Percentiles rank a stretch among this genome's conserved stretches.
phyloP scores from a whole-genome alignment of 2,113 vertebrate species.

The Callorhinus ursinus region DNA sequence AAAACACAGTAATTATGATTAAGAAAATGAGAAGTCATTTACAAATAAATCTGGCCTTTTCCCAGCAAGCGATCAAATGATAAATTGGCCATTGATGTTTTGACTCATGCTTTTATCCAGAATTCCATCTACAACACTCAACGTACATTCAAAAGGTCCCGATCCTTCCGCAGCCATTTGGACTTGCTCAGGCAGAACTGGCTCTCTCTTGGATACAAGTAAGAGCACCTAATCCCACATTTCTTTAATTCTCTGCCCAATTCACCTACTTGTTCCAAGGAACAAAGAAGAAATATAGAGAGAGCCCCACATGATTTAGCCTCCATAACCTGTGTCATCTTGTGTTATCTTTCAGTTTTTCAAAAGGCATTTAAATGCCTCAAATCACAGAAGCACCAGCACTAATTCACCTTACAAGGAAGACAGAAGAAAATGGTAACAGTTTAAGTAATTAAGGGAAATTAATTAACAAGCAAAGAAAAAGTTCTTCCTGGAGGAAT shows the following conservation, averaged over 20 bases:
- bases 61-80: not conserved
- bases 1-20: conserved; percentile 19
- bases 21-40: not conserved
- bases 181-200: not conserved
- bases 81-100: not conserved
- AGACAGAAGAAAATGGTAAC: not conserved
- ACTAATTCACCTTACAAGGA: not conserved
- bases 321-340: fast-evolving
- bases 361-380: not conserved
- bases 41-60: not conserved
- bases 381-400: fast-evolving
- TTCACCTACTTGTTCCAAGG: not conserved
- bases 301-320: not conserved
- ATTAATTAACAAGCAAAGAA: not conserved
- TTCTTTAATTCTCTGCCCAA: not conserved
- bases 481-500: not conserved
- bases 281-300: not conserved
- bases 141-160: not conserved
- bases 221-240: fast-evolving
- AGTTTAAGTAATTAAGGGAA: not conserved
- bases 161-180: fast-evolving
- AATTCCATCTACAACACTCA: not conserved
- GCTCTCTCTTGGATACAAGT: fast-evolving
- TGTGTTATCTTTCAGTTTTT: not conserved
- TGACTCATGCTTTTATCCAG: not conserved